Conservation (phyloP, 2,113 vertebrate species). For the Larimichthys polyactis region DNA sequence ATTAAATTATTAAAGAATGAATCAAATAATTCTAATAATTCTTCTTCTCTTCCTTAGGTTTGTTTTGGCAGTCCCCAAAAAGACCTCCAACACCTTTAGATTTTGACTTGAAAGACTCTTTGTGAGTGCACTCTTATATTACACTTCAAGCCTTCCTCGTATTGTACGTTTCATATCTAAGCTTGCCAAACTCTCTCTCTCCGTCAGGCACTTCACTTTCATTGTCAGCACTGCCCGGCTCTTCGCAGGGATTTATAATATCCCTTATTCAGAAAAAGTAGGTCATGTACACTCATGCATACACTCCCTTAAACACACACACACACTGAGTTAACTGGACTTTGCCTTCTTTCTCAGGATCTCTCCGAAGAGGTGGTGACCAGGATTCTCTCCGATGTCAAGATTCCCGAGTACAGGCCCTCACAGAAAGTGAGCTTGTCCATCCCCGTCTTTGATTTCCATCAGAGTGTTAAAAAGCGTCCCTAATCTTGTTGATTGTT, state of each 20-base stretch:
- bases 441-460: neutral
- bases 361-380: constrained; percentile 86
- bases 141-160: neutral
- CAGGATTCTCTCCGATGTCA: constrained; percentile 86
- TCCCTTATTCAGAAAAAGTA: constrained; percentile 92
- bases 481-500: neutral
- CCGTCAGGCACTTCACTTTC: constrained; percentile 91
- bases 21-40: neutral
- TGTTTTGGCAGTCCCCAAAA: constrained; percentile 99
- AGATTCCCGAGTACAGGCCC: constrained; percentile 93
- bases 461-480: neutral
- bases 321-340: constrained; percentile 10
- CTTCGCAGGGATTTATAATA: constrained; percentile 89
- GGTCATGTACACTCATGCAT: neutral
- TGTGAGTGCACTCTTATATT: constrained; percentile 87
- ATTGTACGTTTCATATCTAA: neutral
- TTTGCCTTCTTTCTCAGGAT: constrained; percentile 80
- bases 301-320: neutral
- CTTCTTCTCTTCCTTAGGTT: constrained; percentile 83
- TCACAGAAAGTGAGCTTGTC: constrained; percentile 89
- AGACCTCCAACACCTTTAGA: constrained; percentile 93
- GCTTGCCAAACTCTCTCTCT: constrained; percentile 28
- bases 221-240: constrained; percentile 93
- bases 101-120: constrained; percentile 92
- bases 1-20: neutral